These are phyloP conservation scores for Cecropterus lyciades DNA, from an alignment of 1,140 invertebrate species.

Conservation along the genomic window DNA sequence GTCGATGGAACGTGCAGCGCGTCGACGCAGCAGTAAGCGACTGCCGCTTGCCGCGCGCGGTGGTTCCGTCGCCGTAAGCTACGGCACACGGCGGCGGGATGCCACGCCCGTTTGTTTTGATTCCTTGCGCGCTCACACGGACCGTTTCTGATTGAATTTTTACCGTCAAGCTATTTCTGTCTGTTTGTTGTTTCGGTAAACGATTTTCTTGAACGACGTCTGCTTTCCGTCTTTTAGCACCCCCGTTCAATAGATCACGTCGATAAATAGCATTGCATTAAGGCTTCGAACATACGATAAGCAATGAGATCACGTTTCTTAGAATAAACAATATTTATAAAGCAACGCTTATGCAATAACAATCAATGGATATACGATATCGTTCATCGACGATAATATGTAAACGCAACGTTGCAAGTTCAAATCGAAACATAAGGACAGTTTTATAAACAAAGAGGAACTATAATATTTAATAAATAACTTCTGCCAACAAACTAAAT, in stretches of 20 bases:
- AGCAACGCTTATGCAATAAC: neutral
- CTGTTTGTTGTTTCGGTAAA: conserved; percentile 19
- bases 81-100: conserved; percentile 16
- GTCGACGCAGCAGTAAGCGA: conserved; percentile 44
- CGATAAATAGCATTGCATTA: neutral
- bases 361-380: conserved; percentile 1
- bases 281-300: neutral
- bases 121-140: conserved; percentile 17
- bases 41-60: conserved; percentile 46
- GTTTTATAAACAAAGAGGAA: neutral
- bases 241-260: conserved; percentile 1
- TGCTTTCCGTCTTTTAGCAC: conserved; percentile 18
- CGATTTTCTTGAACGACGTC: conserved; percentile 10
- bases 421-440: neutral
- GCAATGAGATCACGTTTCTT: neutral
- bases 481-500: no score
- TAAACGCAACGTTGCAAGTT: neutral
- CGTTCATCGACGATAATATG: conserved; percentile 11
- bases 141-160: conserved; percentile 26
- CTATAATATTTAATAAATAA: no score
- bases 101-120: conserved; percentile 58
- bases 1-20: conserved; percentile 46
- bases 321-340: neutral
- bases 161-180: conserved; percentile 17
- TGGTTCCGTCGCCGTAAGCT: conserved; percentile 26